Base-by-base conservation (phyloP, 2,797 vertebrate genomes). In the Hypotaenidia philippensis region DNA sequence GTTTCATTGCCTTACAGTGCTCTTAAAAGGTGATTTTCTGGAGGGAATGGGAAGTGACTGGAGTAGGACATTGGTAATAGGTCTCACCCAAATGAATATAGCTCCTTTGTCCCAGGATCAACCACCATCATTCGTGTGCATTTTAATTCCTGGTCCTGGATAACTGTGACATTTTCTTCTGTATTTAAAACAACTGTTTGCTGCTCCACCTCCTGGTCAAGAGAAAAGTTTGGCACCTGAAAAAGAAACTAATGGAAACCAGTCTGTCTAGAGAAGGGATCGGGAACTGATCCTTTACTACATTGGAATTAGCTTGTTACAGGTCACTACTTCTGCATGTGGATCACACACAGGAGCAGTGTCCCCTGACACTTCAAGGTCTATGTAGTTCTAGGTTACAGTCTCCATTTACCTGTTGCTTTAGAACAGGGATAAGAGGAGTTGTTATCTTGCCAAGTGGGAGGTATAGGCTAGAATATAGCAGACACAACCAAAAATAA, bases 401-500 rank as follows among this genome's bases (percentile, higher is more conserved):
- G 27, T 29, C 68, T 88, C 16, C 41, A 83, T 77, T 92, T 93
- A 74, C 66, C 59, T 80, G 32, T 55, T 83, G 52, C 49, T 77
- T 92, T 80, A 75, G 45, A 88, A 59, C 38, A 40, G 57, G 32
- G 26, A 49, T 69, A 57, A 94, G 36, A 79, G 31, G 22, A 41
- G 18, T 85, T 79, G 32, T 64, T 88, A 72, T 71, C 64, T 70
- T 89, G 34, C 66, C 83, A 70, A 89, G 82, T 50, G 56, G 29
- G 55, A 92, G 64, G 78, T 69, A 32, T 4, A 72, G 47, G 7
- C 25, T 87, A 90, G 71, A 61, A 23, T 66, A 77, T 84, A 85
- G 47, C 60, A 82, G 79, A 90, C 81, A 93, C 17, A 75, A 89
- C 69, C 65, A 78, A 80, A 94, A 90, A 81, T 84, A 85, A 96